These are phyloP conservation scores for Nyctalus aviator DNA, from an alignment of 2,797 vertebrate genomes.

Conservation along the genomic window DNA sequence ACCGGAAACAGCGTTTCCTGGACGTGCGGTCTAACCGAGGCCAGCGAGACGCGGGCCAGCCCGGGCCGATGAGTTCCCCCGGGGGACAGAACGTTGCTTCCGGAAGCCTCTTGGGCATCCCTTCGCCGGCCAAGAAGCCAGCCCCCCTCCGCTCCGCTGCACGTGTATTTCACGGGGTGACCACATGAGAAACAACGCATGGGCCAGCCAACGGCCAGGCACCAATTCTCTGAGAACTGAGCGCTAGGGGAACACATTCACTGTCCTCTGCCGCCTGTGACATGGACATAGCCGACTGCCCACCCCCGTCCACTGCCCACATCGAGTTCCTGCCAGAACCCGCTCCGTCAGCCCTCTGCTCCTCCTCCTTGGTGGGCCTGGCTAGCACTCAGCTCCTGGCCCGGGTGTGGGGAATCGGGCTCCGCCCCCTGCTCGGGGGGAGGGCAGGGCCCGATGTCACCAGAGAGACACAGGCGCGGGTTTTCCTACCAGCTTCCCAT, in stretches of 20 bases:
- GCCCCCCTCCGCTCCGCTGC: not conserved
- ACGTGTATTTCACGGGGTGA: not conserved
- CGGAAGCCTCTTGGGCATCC: not conserved
- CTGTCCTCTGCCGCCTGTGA: rapidly evolving
- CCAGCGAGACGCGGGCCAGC: not conserved
- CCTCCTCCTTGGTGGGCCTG: not conserved
- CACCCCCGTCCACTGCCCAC: rapidly evolving
- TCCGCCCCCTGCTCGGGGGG: not conserved
- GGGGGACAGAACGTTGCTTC: not conserved
- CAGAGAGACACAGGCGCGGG: not conserved
- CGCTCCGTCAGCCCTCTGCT: rapidly evolving
- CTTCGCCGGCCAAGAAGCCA: not conserved
- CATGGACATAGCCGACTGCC: not conserved
- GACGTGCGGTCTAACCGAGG: not conserved
- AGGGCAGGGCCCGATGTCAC: not conserved
- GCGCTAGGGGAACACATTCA: too few relatives aligned
- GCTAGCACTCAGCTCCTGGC: not conserved
- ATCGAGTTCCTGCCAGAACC: not conserved
- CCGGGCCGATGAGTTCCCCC: not conserved
- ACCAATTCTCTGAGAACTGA: not conserved
- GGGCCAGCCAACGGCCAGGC: not conserved
- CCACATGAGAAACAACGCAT: not conserved
- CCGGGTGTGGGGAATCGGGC: not conserved
- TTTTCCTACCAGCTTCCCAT: not conserved
- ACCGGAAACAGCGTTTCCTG: too few relatives aligned